Base-by-base conservation (phyloP, 1,140 invertebrate species). In the Andricus grossulariae region DNA sequence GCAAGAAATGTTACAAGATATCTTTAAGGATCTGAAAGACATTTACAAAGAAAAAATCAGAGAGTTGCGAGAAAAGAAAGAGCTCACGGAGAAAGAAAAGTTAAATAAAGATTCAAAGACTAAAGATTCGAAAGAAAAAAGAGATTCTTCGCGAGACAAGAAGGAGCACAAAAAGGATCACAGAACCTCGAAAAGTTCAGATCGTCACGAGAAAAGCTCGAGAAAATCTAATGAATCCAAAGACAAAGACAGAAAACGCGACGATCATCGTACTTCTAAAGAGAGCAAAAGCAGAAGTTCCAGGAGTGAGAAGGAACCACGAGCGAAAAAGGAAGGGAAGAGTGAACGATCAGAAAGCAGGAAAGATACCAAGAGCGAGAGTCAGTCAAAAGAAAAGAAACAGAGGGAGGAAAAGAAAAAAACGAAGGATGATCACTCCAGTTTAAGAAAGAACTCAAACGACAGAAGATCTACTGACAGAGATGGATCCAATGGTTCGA, bases 31-130 rank as follows among this genome's bases (percentile, higher is more conserved):
- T 80, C 75, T 91, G 51, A 91, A 92, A 76, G 90, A 91, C 78
- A 86, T 91, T 7, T 92, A 92, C 54, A 92, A 92, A 74, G 90
- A 92, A 74, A 92, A 90, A 82, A 92, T 92, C 50, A 81, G 90
- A 12, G 90, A 91, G 60, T 73, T 92, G 12, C 76, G 90, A 6
- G 90, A 92, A 39, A 92, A 92, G 75, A 91, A 90, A 50, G 90
- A 92, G 78, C 84, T 92, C 60, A 91, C 90, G 0, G 90, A 92
- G 70, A 91, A 91, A 39, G 90, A 91, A 73, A 91, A 90, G 80
- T 82, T 90, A 49, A 73, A 54, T 50, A 90, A 84, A 80, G 85
- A 86, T 39, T 55, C 71, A 54, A 90, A 87, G 21, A 45, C 8
- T 10, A 45, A 45, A 45, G 87, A 89, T 51, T 81, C 60, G 70